phyloP scores from a whole-genome alignment of 2,113 vertebrate genomes.

The Formicarius rufipectus region DNA sequence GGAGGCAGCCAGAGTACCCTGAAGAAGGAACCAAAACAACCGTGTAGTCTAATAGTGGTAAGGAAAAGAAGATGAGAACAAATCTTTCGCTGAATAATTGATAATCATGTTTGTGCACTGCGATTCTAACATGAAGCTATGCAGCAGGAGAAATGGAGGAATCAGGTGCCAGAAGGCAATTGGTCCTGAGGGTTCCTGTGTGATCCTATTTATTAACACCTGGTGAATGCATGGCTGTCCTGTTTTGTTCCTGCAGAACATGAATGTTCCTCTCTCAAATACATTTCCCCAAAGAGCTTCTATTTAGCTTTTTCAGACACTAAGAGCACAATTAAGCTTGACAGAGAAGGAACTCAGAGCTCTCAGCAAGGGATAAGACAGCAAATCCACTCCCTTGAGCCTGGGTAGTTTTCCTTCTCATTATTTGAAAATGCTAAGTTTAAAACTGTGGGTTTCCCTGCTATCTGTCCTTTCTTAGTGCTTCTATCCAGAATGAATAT shows the following conservation, averaged over 20 bases:
- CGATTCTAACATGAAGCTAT: neutral
- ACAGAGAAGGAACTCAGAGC: neutral
- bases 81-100: neutral
- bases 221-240: neutral
- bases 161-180: neutral
- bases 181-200: neutral
- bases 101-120: neutral
- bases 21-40: neutral
- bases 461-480: neutral
- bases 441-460: neutral
- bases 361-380: neutral
- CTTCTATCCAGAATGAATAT: neutral
- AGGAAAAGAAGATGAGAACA: neutral
- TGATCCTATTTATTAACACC: neutral
- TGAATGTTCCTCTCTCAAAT: neutral
- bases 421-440: neutral
- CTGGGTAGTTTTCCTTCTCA: neutral
- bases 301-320: neutral
- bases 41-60: neutral
- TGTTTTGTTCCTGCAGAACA: neutral
- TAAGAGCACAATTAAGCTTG: neutral
- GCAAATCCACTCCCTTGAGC: neutral
- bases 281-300: neutral
- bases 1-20: neutral
- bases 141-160: neutral